These are phyloP conservation scores for Anastrepha obliqua DNA, from an alignment of 1,140 invertebrate species.

Conservation along the genomic window DNA sequence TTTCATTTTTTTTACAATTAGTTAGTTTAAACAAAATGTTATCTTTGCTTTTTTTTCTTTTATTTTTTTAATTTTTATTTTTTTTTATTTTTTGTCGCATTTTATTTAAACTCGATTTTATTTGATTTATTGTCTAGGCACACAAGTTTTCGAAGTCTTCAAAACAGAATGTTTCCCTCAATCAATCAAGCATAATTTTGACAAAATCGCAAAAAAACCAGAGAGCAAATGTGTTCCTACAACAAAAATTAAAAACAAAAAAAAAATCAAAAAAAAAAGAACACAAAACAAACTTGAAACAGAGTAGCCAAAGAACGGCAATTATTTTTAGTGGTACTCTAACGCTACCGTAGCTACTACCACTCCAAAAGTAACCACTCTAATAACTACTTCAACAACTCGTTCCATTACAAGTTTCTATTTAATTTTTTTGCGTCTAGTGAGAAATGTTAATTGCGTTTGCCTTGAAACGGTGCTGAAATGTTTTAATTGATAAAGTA, in stretches of 20 bases:
- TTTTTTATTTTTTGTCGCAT: too few species aligned
- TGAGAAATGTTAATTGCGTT: slow-evolving; percentile 58
- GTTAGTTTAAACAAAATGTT: too few species aligned
- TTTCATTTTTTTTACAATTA: too few species aligned
- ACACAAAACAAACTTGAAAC: neutral
- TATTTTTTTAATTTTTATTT: too few species aligned
- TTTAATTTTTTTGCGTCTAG: slow-evolving; percentile 39
- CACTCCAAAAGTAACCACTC: neutral
- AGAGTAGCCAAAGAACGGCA: neutral
- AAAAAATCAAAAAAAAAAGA: too few species aligned
- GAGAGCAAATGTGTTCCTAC: neutral
- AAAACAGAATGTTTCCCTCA: too few species aligned
- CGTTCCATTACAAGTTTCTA: slow-evolving; percentile 46
- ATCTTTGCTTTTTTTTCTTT: too few species aligned
- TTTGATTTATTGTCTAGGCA: too few species aligned
- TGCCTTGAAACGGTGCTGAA: slow-evolving; percentile 74
- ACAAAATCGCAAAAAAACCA: neutral
- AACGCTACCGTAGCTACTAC: neutral
- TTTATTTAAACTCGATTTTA: too few species aligned
- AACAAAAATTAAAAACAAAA: neutral
- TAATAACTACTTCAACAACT: slow-evolving; percentile 34
- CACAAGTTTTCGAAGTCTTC: too few species aligned
- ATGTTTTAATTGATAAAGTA: slow-evolving; percentile 62
- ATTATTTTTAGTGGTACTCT: neutral
- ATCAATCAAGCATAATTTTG: neutral